A percentile compares a stretch with the other conserved stretches of the same genome.
Conservation (phyloP, 2,797 vertebrate species). For the Ctenosaura bakeri region DNA sequence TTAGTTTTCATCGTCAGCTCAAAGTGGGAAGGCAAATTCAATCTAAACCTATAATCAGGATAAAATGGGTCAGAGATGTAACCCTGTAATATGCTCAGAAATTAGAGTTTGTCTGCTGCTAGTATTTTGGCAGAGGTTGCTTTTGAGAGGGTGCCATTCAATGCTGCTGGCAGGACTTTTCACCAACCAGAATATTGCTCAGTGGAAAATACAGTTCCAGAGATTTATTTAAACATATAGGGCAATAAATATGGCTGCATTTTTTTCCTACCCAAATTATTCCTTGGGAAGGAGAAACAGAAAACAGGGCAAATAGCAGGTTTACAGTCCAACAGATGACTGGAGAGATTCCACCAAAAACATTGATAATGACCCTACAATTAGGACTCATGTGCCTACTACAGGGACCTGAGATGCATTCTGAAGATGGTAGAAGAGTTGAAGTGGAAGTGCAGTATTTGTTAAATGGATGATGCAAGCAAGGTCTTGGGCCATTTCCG, state of each 20-base stretch:
- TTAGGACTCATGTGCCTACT: not conserved
- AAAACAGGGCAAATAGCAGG: not conserved
- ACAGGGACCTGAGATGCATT: not conserved
- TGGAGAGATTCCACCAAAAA: constrained; percentile 1
- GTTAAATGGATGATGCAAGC: not conserved
- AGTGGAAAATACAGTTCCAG: constrained; percentile 6
- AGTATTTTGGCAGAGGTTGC: constrained; percentile 52
- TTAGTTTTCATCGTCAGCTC: constrained; percentile 65
- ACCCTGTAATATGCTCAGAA: constrained; percentile 52
- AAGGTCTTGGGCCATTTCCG: not conserved
- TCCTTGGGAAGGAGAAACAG: constrained; percentile 7
- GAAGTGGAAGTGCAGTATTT: not conserved
- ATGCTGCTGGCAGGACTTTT: constrained; percentile 20
- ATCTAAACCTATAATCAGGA: constrained; percentile 66
- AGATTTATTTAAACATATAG: constrained; percentile 29
- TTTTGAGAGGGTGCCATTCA: constrained; percentile 43
- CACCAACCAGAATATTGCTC: constrained; percentile 19
- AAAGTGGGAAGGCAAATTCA: constrained; percentile 65
- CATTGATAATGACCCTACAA: not conserved
- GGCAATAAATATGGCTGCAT: not conserved
- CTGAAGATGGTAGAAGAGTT: not conserved
- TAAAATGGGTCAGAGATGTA: constrained; percentile 64
- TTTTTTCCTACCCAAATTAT: not conserved
- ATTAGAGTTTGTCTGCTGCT: constrained; percentile 54
- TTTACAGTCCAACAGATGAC: constrained; percentile 12